Conservation (phyloP, 1,140 invertebrate species). For the Antheraea pernyi region DNA sequence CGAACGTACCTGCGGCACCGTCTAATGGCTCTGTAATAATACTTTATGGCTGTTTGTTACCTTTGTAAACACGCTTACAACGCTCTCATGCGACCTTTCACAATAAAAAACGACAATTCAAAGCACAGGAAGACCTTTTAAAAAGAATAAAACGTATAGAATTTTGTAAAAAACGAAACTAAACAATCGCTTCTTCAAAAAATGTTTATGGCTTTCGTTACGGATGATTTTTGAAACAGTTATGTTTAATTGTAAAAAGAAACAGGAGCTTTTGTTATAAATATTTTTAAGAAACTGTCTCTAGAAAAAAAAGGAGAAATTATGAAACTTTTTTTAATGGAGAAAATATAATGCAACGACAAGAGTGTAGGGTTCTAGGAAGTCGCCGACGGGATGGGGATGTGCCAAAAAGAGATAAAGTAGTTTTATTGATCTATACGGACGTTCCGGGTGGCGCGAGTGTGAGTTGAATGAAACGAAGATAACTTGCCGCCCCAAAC, state of each 20-base stretch:
- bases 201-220: slow-evolving; percentile 20
- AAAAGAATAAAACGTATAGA: slow-evolving; percentile 34
- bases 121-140: slow-evolving; percentile 47
- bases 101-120: slow-evolving; percentile 58
- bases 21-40: slow-evolving; percentile 54
- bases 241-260: not conserved
- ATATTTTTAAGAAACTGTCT: not conserved
- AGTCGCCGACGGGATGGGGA: slow-evolving; percentile 74
- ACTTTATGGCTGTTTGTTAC: slow-evolving; percentile 70
- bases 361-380: slow-evolving; percentile 65
- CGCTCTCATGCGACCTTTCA: slow-evolving; percentile 37
- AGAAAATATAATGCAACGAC: slow-evolving; percentile 51
- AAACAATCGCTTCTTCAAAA: slow-evolving; percentile 18
- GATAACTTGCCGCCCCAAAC: slow-evolving; percentile 75
- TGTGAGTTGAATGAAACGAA: slow-evolving; percentile 79
- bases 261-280: not conserved
- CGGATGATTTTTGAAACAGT: not conserved
- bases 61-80: slow-evolving; percentile 70
- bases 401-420: slow-evolving; percentile 81
- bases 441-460: slow-evolving; percentile 72
- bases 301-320: not conserved
- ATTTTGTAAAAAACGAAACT: slow-evolving; percentile 15
- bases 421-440: slow-evolving; percentile 81
- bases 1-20: slow-evolving; percentile 58
- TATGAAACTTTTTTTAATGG: slow-evolving; percentile 35